A percentile compares a stretch with the other conserved stretches of the same genome.
These are phyloP conservation scores for Poeciliopsis gracilis DNA, from an alignment of 2,797 vertebrate genomes.

Conservation along the genomic window DNA sequence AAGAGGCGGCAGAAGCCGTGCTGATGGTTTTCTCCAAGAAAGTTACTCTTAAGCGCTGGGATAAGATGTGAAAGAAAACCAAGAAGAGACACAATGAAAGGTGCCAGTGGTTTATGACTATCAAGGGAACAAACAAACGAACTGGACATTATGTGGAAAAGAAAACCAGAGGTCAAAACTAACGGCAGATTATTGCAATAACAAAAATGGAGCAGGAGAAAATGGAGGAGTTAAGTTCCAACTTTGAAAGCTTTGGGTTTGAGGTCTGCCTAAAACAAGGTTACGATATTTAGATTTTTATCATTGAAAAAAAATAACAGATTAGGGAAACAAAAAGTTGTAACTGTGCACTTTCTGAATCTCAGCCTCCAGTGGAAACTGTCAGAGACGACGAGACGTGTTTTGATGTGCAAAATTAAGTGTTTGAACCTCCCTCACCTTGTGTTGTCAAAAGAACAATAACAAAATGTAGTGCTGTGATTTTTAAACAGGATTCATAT, in stretches of 20 bases:
- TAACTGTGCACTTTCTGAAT: background rate
- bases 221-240: background rate
- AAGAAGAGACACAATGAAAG: background rate
- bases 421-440: background rate
- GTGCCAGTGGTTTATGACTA: background rate
- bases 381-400: background rate
- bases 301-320: background rate
- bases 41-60: background rate
- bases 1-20: background rate
- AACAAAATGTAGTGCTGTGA: background rate
- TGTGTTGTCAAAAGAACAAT: background rate
- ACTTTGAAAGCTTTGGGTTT: background rate
- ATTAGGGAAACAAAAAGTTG: background rate
- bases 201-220: background rate
- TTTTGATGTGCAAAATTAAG: background rate
- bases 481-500: background rate
- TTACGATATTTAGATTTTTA: background rate
- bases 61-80: background rate
- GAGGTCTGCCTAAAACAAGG: background rate
- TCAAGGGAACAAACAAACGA: background rate
- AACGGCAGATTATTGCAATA: background rate
- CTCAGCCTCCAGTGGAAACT: background rate
- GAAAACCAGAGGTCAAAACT: background rate
- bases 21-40: background rate
- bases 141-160: background rate